These are phyloP conservation scores for Lasioglossum marginatum DNA, from an alignment of 2,888 invertebrate genomes.

Conservation along the genomic window DNA sequence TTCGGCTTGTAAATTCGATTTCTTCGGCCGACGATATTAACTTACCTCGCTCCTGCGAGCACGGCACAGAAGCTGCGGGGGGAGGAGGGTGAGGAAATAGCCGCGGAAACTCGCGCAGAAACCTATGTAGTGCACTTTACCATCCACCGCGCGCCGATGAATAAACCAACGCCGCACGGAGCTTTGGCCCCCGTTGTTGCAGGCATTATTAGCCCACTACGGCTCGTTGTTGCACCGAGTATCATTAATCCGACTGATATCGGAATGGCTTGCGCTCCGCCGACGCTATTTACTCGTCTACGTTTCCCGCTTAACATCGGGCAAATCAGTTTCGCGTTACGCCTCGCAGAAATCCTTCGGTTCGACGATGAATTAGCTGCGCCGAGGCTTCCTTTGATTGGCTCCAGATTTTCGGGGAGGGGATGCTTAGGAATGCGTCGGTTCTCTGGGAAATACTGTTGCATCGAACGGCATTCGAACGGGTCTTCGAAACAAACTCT, in stretches of 20 bases:
- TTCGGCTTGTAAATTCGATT: conserved; percentile 34
- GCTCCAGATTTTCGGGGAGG: too few species aligned
- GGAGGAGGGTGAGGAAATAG: background rate
- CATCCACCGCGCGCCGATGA: conserved; percentile 26
- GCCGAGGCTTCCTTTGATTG: too few species aligned
- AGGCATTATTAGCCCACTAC: conserved; percentile 34
- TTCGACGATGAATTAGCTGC: background rate
- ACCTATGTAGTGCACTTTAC: conserved; percentile 47
- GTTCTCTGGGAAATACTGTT: too few species aligned
- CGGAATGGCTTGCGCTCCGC: background rate
- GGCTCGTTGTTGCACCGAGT: conserved; percentile 34
- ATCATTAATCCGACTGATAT: conserved; percentile 47
- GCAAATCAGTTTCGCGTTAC: background rate
- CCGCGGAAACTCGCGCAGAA: conserved; percentile 16
- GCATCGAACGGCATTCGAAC: too few species aligned
- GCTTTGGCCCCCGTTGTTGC: conserved; percentile 28
- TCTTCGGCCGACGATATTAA: conserved; percentile 31
- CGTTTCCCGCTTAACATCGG: background rate
- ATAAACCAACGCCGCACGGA: conserved; percentile 38
- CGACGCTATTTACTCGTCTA: conserved; percentile 10
- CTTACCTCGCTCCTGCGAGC: conserved; percentile 12
- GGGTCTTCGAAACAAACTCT: too few species aligned
- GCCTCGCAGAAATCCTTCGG: background rate
- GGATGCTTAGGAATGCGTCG: too few species aligned
- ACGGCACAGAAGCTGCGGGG: background rate